A percentile compares a stretch with the other conserved stretches of the same genome.
Conservation (phyloP, 2,888 invertebrate genomes). For the Gandaritis pyraliata region DNA sequence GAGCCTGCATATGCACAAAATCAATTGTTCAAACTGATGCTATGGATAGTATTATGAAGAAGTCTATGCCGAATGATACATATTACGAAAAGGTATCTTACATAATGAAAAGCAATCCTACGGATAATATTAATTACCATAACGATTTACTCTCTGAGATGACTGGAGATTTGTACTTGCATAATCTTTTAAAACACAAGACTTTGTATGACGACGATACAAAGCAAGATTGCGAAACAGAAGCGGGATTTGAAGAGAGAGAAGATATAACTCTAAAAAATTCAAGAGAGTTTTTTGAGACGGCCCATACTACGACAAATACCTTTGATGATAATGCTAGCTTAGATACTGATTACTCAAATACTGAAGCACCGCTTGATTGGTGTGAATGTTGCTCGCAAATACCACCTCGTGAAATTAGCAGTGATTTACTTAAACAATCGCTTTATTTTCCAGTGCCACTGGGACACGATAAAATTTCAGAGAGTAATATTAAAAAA, state of each 20-base stretch:
- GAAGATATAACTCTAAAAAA: constrained; percentile 53
- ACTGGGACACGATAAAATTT: constrained; percentile 35
- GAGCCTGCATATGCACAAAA: constrained; percentile 61
- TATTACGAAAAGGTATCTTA: constrained; percentile 54
- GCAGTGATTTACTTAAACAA: constrained; percentile 46
- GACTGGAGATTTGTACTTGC: constrained; percentile 20
- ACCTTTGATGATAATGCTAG: constrained; percentile 47
- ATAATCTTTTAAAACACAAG: constrained; percentile 23
- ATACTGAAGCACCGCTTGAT: constrained; percentile 42
- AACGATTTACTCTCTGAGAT: constrained; percentile 4
- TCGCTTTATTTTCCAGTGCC: constrained; percentile 50
- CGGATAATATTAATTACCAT: constrained; percentile 32
- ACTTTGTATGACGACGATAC: constrained; percentile 20
- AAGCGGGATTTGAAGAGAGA: constrained; percentile 36
- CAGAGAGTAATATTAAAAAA: constrained; percentile 34
- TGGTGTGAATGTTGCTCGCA: constrained; percentile 47
- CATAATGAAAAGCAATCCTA: constrained; percentile 52
- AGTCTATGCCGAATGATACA: constrained; percentile 43
- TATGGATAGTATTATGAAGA: constrained; percentile 57
- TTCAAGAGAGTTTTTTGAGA: constrained; percentile 44
- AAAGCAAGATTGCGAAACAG: constrained; percentile 39
- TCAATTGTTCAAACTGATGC: constrained; percentile 50
- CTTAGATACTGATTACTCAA: constrained; percentile 40
- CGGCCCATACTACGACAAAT: constrained; percentile 44
- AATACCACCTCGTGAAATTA: constrained; percentile 32